A percentile compares a stretch with the other conserved stretches of the same genome.
Evolutionary conservation across 2,797 vertebrate genomes (phyloP).

Genomic region (Gymnoscopelus braueri): DNA sequence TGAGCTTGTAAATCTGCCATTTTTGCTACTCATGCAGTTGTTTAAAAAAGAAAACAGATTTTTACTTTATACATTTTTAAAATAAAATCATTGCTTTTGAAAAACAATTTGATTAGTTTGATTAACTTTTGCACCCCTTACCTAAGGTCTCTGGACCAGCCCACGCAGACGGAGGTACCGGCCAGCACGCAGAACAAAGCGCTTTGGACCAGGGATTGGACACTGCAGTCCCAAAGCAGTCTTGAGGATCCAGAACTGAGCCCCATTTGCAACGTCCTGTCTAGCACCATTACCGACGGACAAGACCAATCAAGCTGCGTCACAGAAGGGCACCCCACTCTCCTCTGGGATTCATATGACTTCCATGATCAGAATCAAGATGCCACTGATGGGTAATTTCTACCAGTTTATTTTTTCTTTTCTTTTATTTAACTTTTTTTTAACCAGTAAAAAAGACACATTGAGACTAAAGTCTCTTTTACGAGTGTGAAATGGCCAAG

Average conservation of each 20-base stretch:
- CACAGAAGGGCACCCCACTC: slow-evolving; percentile 57
- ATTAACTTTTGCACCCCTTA: too few species aligned
- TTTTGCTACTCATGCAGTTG: too few species aligned
- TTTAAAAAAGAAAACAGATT: too few species aligned
- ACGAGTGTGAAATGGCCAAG: too few species aligned
- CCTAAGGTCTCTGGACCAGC: slow-evolving; percentile 38
- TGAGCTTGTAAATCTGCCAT: too few species aligned
- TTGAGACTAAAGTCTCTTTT: too few species aligned
- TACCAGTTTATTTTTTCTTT: too few species aligned
- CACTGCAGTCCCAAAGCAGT: slow-evolving; percentile 19
- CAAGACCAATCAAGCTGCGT: slow-evolving; percentile 42
- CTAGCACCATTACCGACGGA: slow-evolving; percentile 72
- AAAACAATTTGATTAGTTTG: too few species aligned
- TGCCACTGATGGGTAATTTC: slow-evolving; percentile 58
- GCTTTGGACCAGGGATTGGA: slow-evolving; percentile 29
- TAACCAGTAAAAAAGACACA: too few species aligned
- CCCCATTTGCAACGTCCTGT: slow-evolving; percentile 69
- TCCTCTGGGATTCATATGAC: slow-evolving; percentile 79
- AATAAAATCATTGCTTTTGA: too few species aligned
- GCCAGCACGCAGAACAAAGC: background rate
- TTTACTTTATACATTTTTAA: too few species aligned
- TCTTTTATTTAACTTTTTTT: too few species aligned
- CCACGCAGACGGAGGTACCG: slow-evolving; percentile 18
- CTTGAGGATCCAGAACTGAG: slow-evolving; percentile 56
- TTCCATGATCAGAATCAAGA: slow-evolving; percentile 71